Evolutionary conservation across 2,113 vertebrate species (phyloP).

Genomic region (Helogale parvula): DNA sequence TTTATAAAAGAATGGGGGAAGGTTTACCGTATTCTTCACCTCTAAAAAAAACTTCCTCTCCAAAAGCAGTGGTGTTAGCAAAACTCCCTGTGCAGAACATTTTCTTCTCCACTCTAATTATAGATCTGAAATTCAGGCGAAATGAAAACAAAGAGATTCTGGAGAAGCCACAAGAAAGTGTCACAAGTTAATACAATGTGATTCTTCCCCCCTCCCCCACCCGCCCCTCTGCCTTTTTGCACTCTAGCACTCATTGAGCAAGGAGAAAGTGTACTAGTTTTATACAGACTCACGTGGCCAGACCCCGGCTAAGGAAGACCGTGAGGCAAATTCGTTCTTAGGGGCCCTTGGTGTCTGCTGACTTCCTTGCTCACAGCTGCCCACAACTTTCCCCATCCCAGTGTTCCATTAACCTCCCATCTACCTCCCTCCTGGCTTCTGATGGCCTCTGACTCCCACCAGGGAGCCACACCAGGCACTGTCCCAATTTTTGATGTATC

Average conservation of each 20-base stretch:
- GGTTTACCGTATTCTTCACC: background rate
- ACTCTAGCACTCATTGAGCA: background rate
- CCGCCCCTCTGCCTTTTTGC: background rate
- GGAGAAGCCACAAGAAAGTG: background rate
- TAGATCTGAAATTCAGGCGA: constrained; percentile 59
- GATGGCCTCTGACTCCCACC: background rate
- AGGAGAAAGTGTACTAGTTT: background rate
- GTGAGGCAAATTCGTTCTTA: background rate
- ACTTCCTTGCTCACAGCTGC: background rate
- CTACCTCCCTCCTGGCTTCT: background rate
- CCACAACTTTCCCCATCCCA: background rate
- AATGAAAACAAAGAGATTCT: constrained; percentile 59
- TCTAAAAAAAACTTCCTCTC: constrained; percentile 41
- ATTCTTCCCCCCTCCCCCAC: background rate
- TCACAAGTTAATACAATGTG: constrained; percentile 9
- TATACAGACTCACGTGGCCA: background rate
- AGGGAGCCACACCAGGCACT: background rate
- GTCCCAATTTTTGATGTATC: background rate
- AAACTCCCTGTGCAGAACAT: constrained; percentile 57
- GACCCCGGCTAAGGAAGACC: background rate
- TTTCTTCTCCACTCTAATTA: constrained; percentile 70
- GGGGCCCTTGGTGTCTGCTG: background rate
- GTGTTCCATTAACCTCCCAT: background rate
- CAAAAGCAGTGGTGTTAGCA: constrained; percentile 51
- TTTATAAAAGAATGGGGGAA: constrained; percentile 22